Conservation (phyloP, 1,140 invertebrate genomes). For the Leptestheria dahalacensis region DNA sequence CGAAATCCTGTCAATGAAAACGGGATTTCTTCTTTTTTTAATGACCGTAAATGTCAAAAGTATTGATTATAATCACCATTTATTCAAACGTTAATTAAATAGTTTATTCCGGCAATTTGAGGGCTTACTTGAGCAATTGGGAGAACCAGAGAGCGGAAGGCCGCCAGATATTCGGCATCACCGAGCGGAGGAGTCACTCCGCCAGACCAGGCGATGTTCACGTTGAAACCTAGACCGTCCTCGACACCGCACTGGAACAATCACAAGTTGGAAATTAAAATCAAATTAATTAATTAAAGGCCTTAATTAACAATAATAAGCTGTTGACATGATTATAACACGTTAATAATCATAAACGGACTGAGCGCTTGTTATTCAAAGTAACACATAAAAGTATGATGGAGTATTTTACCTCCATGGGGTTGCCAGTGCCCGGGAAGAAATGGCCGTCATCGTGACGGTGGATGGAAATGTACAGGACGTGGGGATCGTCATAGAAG, state of each 20-base stretch:
- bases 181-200: constrained; percentile 79
- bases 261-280: background rate
- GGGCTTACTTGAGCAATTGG: constrained; percentile 59
- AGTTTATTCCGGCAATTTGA: constrained; percentile 11
- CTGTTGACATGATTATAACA: too few species aligned
- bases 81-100: too few species aligned
- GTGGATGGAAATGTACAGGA: constrained; percentile 94
- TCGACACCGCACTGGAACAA: constrained; percentile 56
- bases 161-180: constrained; percentile 95
- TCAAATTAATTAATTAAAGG: background rate
- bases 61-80: too few species aligned
- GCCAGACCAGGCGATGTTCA: constrained; percentile 93
- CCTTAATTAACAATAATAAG: too few species aligned
- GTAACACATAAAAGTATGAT: background rate
- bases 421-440: constrained; percentile 92
- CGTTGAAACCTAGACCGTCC: constrained; percentile 85
- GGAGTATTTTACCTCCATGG: constrained; percentile 54
- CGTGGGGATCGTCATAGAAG: constrained; percentile 88
- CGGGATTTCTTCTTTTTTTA: background rate
- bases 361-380: background rate
- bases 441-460: constrained; percentile 99
- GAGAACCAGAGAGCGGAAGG: constrained; percentile 83
- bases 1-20: constrained; percentile 53
- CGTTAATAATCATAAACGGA: too few species aligned
- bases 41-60: too few species aligned